Conservation (phyloP, 2,797 vertebrate species). For the Morelia viridis region DNA sequence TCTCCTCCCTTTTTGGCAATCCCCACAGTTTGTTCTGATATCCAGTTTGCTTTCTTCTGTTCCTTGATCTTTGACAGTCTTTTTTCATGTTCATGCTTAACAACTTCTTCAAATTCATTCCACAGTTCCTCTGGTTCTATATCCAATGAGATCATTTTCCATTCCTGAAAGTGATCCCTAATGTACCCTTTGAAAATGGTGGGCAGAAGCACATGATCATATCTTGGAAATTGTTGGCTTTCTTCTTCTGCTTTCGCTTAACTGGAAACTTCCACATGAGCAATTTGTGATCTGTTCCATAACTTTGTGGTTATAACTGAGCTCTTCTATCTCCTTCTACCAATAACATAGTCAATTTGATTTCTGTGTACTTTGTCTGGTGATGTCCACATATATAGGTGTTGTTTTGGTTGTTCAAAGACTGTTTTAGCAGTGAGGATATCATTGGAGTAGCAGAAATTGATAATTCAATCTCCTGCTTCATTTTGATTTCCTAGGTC, state of each 20-base stretch:
- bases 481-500: background rate
- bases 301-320: background rate
- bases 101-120: too few species aligned
- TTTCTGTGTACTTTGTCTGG: background rate
- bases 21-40: too few species aligned
- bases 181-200: background rate
- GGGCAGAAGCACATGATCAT: background rate
- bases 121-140: too few species aligned
- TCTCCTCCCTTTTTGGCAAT: too few species aligned
- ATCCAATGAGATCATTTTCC: too few species aligned
- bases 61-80: too few species aligned
- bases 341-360: background rate
- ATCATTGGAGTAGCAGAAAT: background rate
- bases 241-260: background rate
- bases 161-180: background rate
- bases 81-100: too few species aligned
- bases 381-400: background rate
- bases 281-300: background rate
- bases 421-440: background rate
- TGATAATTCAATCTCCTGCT: background rate
- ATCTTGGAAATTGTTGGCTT: background rate
- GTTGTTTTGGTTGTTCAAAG: background rate
- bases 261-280: background rate
- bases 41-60: too few species aligned
- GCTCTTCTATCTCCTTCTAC: background rate